A percentile compares a stretch with the other conserved stretches of the same genome.
Evolutionary conservation across 2,113 vertebrate species (phyloP).

Genomic region (Bubo blakistoni): DNA sequence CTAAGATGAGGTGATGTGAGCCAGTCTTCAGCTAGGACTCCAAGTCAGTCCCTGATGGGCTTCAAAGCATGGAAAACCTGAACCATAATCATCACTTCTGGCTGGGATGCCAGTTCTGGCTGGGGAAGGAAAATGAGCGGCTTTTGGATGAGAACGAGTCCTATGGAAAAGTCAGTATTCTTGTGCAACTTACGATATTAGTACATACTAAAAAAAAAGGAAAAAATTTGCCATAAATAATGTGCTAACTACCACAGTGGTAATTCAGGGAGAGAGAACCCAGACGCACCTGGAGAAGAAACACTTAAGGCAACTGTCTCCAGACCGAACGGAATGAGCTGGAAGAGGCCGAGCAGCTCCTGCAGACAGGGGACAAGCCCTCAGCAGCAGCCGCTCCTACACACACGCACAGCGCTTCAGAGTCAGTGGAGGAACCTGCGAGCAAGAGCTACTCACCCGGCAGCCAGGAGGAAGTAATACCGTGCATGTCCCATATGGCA

Average conservation of each 20-base stretch:
- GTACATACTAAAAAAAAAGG: background rate
- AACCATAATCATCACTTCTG: background rate
- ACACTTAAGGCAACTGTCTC: background rate
- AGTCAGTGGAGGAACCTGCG: background rate
- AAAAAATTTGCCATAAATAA: background rate
- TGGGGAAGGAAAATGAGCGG: background rate
- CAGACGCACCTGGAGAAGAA: background rate
- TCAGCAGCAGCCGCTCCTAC: background rate
- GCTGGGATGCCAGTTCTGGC: background rate
- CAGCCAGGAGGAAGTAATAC: background rate
- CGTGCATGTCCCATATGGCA: background rate
- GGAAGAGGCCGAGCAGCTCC: conserved; percentile 5
- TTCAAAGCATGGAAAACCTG: background rate
- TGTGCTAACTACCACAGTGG: background rate
- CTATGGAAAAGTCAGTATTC: background rate
- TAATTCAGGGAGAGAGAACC: background rate
- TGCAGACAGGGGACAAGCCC: background rate
- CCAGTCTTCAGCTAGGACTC: background rate
- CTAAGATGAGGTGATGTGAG: background rate
- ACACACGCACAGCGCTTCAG: rapidly evolving
- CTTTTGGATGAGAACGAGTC: background rate
- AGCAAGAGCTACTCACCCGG: background rate
- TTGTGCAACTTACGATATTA: background rate
- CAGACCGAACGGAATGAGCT: background rate
- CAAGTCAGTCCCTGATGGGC: background rate